Evolutionary conservation across 2,888 invertebrate genomes (phyloP).

Genomic region (Brenthis hecate): DNA sequence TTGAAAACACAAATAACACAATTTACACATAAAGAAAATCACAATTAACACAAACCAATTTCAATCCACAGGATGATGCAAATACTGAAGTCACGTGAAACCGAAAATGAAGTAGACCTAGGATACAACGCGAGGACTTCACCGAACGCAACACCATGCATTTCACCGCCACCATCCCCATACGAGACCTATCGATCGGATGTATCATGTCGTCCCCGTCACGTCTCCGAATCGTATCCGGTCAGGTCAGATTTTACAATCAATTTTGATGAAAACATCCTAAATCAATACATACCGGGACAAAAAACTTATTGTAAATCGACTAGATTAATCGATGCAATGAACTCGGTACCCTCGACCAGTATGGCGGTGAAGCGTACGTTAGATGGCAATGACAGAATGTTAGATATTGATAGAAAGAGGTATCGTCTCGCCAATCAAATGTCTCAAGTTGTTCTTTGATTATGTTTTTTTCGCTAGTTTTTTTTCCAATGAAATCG

Average conservation of each 20-base stretch:
- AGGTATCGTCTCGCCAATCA: conserved; percentile 64
- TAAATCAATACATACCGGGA: conserved; percentile 15
- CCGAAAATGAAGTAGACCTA: conserved; percentile 64
- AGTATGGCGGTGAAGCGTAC: conserved; percentile 69
- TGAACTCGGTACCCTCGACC: conserved; percentile 56
- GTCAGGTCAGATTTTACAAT: conserved; percentile 36
- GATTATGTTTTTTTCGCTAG: conserved; percentile 46
- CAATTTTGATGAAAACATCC: conserved; percentile 52
- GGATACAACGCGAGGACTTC: conserved; percentile 72
- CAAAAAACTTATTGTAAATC: conserved; percentile 59
- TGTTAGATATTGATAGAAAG: conserved; percentile 63
- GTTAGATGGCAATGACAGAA: conserved; percentile 50
- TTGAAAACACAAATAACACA: neutral
- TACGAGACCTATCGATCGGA: conserved; percentile 27
- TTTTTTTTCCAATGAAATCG: conserved; percentile 46
- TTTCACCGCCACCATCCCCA: neutral
- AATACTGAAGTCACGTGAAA: conserved; percentile 65
- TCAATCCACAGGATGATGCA: conserved; percentile 71
- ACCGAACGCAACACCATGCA: conserved; percentile 58
- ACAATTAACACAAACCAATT: neutral
- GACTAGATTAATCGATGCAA: conserved; percentile 64
- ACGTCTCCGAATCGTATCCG: conserved; percentile 29
- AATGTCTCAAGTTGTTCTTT: conserved; percentile 73
- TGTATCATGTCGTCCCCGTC: conserved; percentile 55
- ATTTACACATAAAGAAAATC: neutral